Conservation (phyloP, 2,113 vertebrate species). For the Bolborhynchus lineola region DNA sequence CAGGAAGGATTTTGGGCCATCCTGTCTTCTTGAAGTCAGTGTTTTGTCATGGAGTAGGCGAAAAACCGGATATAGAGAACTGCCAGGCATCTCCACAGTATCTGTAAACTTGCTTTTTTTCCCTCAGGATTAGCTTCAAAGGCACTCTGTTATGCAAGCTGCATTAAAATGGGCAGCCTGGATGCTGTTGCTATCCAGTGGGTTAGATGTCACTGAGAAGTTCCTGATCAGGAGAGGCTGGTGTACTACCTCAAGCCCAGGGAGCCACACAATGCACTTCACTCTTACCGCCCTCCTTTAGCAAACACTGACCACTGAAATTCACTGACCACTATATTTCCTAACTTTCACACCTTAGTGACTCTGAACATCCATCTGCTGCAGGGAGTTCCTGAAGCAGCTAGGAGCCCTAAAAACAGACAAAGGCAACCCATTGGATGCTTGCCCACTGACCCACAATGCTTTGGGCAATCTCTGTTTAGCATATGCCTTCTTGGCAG, state of each 20-base stretch:
- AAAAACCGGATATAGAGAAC: background rate
- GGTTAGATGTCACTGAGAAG: background rate
- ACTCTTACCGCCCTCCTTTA: background rate
- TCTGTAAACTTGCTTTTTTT: background rate
- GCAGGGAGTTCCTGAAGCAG: background rate
- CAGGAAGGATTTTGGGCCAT: background rate
- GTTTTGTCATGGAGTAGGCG: background rate
- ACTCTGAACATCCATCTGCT: background rate
- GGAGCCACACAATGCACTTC: background rate
- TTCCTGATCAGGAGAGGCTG: background rate
- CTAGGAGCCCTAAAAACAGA: background rate
- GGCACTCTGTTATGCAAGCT: background rate
- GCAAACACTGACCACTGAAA: background rate
- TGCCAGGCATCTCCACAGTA: fast-evolving
- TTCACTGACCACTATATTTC: background rate
- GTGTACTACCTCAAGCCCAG: background rate
- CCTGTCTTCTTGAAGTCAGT: background rate
- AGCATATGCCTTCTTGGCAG: background rate
- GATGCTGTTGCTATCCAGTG: background rate
- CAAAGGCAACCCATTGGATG: background rate
- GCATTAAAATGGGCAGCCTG: background rate
- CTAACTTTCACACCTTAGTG: background rate
- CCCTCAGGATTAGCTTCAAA: background rate
- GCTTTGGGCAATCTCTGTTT: background rate
- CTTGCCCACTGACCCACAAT: background rate